Evolutionary conservation across 2,888 invertebrate genomes (phyloP).

Genomic region (Drosophila vallismaia): DNA sequence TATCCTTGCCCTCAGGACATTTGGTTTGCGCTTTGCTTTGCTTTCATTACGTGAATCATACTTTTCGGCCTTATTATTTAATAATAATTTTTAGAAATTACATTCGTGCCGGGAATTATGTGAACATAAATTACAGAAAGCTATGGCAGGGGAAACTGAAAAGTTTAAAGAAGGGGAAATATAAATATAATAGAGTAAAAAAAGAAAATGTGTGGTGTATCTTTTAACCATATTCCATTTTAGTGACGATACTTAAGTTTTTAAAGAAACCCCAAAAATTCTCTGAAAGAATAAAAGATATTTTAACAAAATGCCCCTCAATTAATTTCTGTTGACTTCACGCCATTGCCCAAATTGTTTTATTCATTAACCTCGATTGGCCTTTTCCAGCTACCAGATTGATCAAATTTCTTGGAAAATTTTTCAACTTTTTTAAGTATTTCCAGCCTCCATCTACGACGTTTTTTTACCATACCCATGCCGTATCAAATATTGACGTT

Average conservation of each 20-base stretch:
- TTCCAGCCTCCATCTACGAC: neutral
- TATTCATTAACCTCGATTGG: slow-evolving; percentile 17
- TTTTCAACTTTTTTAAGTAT: slow-evolving; percentile 13
- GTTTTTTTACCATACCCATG: neutral
- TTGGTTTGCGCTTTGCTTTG: slow-evolving; percentile 46
- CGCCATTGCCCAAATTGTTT: slow-evolving; percentile 23
- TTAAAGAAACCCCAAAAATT: neutral
- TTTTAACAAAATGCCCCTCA: neutral
- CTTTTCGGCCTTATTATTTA: slow-evolving; percentile 35
- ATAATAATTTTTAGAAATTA: slow-evolving; percentile 47
- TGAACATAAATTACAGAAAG: neutral
- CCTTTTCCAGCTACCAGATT: neutral
- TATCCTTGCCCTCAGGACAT: slow-evolving; percentile 41
- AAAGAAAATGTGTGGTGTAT: no score
- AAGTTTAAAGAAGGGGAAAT: no score
- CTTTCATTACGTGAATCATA: slow-evolving; percentile 31
- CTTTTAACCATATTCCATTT: no score
- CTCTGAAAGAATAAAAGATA: neutral
- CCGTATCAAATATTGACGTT: slow-evolving; percentile 68
- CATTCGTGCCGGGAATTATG: slow-evolving; percentile 45
- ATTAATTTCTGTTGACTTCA: slow-evolving; percentile 25
- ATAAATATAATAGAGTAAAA: no score
- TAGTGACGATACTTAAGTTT: no score
- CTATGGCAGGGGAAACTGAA: neutral
- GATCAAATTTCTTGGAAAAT: slow-evolving; percentile 16